Conservation (phyloP, 2,113 vertebrate species). For the Amphilophus citrinellus region DNA sequence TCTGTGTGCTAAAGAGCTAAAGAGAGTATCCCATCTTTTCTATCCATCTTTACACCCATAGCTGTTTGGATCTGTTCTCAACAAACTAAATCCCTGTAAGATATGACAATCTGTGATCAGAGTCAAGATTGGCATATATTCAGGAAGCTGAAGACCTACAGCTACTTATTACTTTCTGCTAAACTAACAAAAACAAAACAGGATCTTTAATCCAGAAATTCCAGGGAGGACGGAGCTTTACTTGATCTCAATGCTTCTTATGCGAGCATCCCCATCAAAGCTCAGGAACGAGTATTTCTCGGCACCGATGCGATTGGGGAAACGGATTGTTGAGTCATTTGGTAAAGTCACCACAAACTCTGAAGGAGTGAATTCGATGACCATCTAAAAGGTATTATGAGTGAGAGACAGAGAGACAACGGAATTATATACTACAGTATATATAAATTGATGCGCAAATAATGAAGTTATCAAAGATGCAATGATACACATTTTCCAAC, state of each 20-base stretch:
- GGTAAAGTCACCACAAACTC: slow-evolving; percentile 76
- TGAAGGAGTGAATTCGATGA: slow-evolving; percentile 69
- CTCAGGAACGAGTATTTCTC: slow-evolving; percentile 73
- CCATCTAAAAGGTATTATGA: slow-evolving; percentile 52
- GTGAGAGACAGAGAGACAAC: background rate
- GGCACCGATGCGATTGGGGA: slow-evolving; percentile 79
- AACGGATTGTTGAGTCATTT: slow-evolving; percentile 74
- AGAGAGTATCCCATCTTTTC: background rate
- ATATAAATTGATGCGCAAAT: background rate
- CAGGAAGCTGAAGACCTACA: background rate
- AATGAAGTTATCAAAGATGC: background rate
- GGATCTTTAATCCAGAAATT: background rate
- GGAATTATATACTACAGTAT: background rate
- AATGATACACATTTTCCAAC: slow-evolving; percentile 16
- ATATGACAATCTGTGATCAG: background rate
- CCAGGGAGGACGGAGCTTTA: slow-evolving; percentile 37
- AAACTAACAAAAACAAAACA: background rate
- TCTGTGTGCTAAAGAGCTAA: background rate
- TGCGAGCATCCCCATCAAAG: slow-evolving; percentile 69
- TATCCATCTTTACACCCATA: background rate
- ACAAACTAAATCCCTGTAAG: background rate
- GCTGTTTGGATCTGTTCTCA: background rate
- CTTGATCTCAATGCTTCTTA: slow-evolving; percentile 70
- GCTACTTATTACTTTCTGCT: background rate
- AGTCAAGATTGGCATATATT: background rate